Evolutionary conservation across 2,797 vertebrate species (phyloP), one percentile per base, ranked within the genome.

Genomic region (Brotula barbata): DNA sequence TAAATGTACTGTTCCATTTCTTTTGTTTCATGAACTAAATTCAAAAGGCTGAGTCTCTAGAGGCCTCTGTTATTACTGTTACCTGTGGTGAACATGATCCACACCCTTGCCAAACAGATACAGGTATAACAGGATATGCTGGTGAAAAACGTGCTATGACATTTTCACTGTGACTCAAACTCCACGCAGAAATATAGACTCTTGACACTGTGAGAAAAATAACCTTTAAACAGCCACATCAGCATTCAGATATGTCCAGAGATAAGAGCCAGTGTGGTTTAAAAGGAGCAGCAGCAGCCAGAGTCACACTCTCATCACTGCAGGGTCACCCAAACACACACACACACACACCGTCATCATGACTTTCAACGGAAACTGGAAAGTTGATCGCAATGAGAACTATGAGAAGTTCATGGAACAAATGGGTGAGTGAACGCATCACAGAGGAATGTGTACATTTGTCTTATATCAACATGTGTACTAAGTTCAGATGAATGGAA

Each of bases 321-420:
- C 69, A 72, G 59, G 79, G 62, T 68, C 15, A n/a, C 58, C 54
- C 65, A 66, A 33, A 42, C 73, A 14, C 11, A 28, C 25, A 28
- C 25, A 28, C 63, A 55, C 34, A 59, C 21, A 60, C 71, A 61
- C 52, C 3, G 36, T 72, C 73, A 92, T 37, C 88, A 98, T 98
- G 97, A 84, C 93, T 0, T 95, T 94, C 66, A 77, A 95, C 0
- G 96, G 95, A 10, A 83, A 60, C 40, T 99, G 97, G 97, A 98
- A 97, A 84, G 40, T 92, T 2, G 91, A 96, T 20, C 92, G 81
- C 61, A 98, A 6, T 65, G 95, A 97, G 0, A 96, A 98, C 90
- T 99, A 97, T 72, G 97, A 98, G 4, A 95, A 95, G 63, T 96
- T 99, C 83, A 96, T 99, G 97, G 95, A 97, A 64, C 39, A 87